These are phyloP conservation scores for Metallyticus violacea DNA, from an alignment of 2,888 invertebrate genomes.

Conservation along the genomic window DNA sequence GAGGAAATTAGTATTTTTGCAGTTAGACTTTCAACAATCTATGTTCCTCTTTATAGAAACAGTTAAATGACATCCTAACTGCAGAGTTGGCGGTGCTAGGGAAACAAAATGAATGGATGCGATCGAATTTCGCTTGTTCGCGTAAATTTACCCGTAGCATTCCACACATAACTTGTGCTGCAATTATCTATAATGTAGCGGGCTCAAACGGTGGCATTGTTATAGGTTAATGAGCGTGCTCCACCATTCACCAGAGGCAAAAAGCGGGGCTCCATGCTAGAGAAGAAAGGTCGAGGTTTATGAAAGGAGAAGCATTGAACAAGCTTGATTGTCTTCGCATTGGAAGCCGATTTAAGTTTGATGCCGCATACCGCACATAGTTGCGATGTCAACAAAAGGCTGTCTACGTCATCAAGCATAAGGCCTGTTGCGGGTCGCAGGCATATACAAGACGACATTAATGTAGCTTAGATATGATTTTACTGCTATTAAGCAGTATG, in stretches of 20 bases:
- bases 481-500: too few species aligned
- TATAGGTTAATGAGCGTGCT: neutral
- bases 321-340: neutral
- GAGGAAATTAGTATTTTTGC: too few species aligned
- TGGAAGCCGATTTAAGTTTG: neutral
- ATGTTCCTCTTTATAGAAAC: neutral
- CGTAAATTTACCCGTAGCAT: too few species aligned
- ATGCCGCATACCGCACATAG: neutral
- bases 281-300: neutral
- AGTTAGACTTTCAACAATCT: neutral
- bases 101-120: neutral
- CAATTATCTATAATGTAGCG: neutral
- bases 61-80: neutral
- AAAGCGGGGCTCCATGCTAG: too few species aligned
- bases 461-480: too few species aligned
- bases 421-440: neutral
- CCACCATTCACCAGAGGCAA: neutral
- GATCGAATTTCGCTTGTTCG: neutral
- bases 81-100: neutral
- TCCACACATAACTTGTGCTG: neutral
- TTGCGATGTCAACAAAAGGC: neutral
- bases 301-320: neutral
- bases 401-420: neutral
- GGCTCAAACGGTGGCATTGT: neutral
- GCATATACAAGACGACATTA: too few species aligned